Evolutionary conservation across 2,113 vertebrate genomes (phyloP), one percentile per base, ranked within the genome.

Genomic region (Clarias magur): DNA sequence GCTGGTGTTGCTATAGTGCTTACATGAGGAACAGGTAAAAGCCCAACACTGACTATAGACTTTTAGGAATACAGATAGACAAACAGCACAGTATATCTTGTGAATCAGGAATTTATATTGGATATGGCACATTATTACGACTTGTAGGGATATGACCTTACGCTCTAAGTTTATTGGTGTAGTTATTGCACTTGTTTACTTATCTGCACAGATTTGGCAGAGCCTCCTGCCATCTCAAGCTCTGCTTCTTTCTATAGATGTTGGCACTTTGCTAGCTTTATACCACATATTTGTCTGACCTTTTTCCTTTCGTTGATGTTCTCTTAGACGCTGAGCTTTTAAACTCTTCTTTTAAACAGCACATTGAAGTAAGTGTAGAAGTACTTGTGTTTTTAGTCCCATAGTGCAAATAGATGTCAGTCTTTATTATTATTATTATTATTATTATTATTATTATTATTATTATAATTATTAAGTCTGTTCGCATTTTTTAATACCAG

Each of bases 1-100:
- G 78, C 78, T 59, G 78, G 78, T 59, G 78, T 21, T 60, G n/a
- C n/a, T 59, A 59, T 59, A 80, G 82, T 70, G 82, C 42, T 30
- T 56, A 83, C 65, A 83, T 25, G 25, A 83, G 25, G 27, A 38
- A 48, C 62, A 63, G 80, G 60, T 82, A 42, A 23, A 27, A 82
- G 57, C 4, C 2, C 4, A 3, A 42, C 59, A 25, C 12, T 65
- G 56, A 23, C 56, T 60, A 42, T 42, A 63, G 59, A 82, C 23
- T 5, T 81, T 65, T 54, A 54, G 81, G 27, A 38, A 83, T 19
- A 53, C 16, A 48, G 30, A 63, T 38, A 48, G 12, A 53, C 30
- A 72, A 72, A 72, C 42, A 42, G 17, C 3, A 60, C 42, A 42
- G 17, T 10, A 60, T 38, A 62, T 60, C 23, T 21, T 60, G 27